These are phyloP conservation scores for Notothenia rossii DNA, from an alignment of 2,113 vertebrate species.

Conservation along the genomic window DNA sequence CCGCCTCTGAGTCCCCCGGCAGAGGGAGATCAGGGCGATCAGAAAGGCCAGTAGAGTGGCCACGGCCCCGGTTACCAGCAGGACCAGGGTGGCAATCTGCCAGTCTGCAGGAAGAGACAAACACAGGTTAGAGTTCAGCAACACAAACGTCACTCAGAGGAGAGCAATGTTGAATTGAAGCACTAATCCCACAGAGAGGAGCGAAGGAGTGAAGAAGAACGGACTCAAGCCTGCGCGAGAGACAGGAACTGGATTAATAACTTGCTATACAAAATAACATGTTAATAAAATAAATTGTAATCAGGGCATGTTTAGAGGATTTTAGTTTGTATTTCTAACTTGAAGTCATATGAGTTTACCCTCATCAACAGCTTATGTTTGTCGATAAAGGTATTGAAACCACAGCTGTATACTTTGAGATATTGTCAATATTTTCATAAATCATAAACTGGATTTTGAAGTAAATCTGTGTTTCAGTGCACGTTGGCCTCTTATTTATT, in stretches of 20 bases:
- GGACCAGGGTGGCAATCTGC: slow-evolving; percentile 87
- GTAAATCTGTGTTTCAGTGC: background rate
- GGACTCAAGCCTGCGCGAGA: background rate
- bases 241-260: background rate
- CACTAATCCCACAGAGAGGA: slow-evolving; percentile 47
- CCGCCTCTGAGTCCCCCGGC: slow-evolving; percentile 81
- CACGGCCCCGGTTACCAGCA: slow-evolving; percentile 81
- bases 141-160: slow-evolving; percentile 53
- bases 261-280: background rate
- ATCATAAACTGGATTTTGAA: background rate
- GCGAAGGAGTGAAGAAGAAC: slow-evolving; percentile 14
- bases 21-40: slow-evolving; percentile 84
- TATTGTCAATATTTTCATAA: background rate
- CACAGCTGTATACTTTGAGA: background rate
- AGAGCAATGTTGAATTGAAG: slow-evolving; percentile 45
- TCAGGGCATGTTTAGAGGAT: background rate
- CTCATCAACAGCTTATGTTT: background rate
- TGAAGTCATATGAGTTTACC: background rate
- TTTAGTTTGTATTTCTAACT: background rate
- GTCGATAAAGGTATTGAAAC: background rate
- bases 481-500: background rate
- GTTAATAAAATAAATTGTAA: background rate
- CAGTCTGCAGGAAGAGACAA: slow-evolving; percentile 82
- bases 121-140: slow-evolving; percentile 57
- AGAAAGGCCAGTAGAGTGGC: slow-evolving; percentile 84